phyloP scores from a whole-genome alignment of 2,797 vertebrate species.

The Octomys mimax region DNA sequence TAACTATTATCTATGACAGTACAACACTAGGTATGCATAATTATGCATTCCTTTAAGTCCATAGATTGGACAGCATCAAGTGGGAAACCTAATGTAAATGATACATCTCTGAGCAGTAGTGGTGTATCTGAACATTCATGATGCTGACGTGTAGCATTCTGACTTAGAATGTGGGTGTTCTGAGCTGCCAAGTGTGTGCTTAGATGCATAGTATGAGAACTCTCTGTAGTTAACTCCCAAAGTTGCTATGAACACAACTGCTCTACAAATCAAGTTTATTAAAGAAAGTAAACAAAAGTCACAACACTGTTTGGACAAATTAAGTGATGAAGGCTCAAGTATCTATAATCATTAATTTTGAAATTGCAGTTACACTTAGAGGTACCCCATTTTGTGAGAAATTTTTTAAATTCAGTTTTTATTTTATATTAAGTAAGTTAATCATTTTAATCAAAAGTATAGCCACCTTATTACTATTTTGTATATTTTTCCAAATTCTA shows the following conservation, averaged over 20 bases:
- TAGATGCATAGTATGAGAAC: fast-evolving
- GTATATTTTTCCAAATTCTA: not conserved
- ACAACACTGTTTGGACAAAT: not conserved
- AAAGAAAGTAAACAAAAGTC: not conserved
- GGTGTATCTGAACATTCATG: not conserved
- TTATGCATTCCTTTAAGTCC: not conserved
- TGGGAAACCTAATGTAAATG: not conserved
- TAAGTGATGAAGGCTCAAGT: not conserved
- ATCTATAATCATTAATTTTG: not conserved
- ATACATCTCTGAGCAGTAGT: not conserved
- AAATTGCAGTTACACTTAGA: not conserved
- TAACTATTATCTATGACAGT: not conserved
- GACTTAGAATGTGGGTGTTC: not conserved
- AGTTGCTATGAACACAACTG: not conserved
- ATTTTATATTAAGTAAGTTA: not conserved
- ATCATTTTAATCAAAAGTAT: not conserved
- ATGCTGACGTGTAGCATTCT: not conserved
- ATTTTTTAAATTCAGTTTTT: not conserved
- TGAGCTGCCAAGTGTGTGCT: no score
- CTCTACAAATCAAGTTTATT: not conserved
- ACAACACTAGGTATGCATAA: not conserved
- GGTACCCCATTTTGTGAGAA: not conserved
- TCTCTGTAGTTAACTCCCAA: not conserved
- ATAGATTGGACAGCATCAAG: not conserved
- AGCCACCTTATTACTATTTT: not conserved